Base-by-base conservation (phyloP, 2,797 vertebrate species). In the Selene dorsalis region DNA sequence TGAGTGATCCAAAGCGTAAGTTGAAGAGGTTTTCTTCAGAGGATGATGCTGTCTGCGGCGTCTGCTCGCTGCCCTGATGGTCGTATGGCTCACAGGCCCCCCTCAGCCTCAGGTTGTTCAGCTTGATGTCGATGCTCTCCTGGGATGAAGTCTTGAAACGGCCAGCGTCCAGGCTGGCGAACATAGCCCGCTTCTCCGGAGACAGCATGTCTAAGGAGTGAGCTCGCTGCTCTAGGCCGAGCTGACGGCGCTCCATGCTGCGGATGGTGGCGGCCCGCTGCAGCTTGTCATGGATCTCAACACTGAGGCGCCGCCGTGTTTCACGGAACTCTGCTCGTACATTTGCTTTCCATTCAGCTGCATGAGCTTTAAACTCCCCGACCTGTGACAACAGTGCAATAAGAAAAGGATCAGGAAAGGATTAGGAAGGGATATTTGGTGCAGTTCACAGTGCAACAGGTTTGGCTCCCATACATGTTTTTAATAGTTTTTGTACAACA, bases 141-240 rank as follows among this genome's bases (percentile, higher is more conserved):
- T 99, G 98, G 76, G 98, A 99, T 1, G 97, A 96, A 13, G 97
- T 97, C 90, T 97, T 98, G 91, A 96, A 98, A 69, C 94, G 96
- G 11, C 96, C 96, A 0, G 96, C 85, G 53, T 98, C 98, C 91
- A 99, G 92, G 78, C 97, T 96, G 6, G 97, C 94, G 0, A 99
- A 98, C 85, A 98, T 94, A 0, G 97, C 98, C 17, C 97, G 95
- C 64, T 98, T 99, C 90, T 99, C 97, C 0, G 97, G 97, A 18
- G 98, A 99, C 0, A 99, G 95, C 96, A 99, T 96, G 92, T 99
- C 98, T 1, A 99, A 94, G 1, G 98, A 99, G 84, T 97, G 97
- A 0, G 98, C 97, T 17, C 98, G 90, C 93, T 99, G 98, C 84
- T 99, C 98, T 91, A 99, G 91, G 79, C 98, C 97, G 53, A 99